phyloP scores from a whole-genome alignment of 2,888 invertebrate species.

The Cryptophagus acutangulus region DNA sequence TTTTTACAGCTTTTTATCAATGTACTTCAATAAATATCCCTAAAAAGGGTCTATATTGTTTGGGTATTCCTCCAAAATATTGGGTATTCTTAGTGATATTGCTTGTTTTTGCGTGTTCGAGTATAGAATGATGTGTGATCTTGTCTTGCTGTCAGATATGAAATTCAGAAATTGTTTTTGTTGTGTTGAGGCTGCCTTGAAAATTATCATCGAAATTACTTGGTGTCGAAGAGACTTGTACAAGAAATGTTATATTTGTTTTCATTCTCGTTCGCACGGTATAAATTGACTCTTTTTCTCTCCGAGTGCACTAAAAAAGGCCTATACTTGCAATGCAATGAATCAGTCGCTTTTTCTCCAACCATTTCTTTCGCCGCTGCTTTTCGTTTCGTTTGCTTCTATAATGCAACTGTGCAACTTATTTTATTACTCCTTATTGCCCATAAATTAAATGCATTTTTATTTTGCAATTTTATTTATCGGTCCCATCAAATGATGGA shows the following conservation, averaged over 20 bases:
- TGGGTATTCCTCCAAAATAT: too few species aligned
- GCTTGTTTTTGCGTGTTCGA: not conserved
- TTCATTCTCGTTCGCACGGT: slow-evolving; percentile 43
- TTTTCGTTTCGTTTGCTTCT: too few species aligned
- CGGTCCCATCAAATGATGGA: too few species aligned
- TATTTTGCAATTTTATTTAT: slow-evolving; percentile 32
- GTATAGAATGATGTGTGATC: slow-evolving; percentile 28
- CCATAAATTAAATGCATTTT: slow-evolving; percentile 35
- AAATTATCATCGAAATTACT: slow-evolving; percentile 40
- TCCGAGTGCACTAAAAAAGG: slow-evolving; percentile 31
- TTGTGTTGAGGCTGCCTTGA: slow-evolving; percentile 30
- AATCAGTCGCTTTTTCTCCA: slow-evolving; percentile 29
- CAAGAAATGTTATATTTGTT: slow-evolving; percentile 43
- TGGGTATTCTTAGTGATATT: too few species aligned
- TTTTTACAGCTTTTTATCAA: too few species aligned
- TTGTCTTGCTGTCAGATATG: slow-evolving; percentile 29
- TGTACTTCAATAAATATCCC: too few species aligned
- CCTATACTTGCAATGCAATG: slow-evolving; percentile 27
- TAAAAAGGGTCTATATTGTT: too few species aligned
- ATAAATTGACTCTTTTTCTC: slow-evolving; percentile 40
- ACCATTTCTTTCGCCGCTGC: too few species aligned
- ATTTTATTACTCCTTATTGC: slow-evolving; percentile 33
- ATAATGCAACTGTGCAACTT: slow-evolving; percentile 18
- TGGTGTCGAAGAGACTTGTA: slow-evolving; percentile 37
- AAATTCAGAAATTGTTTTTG: slow-evolving; percentile 34